A percentile compares a stretch with the other conserved stretches of the same genome.
These are phyloP conservation scores for Cynoglossus semilaevis DNA, from an alignment of 2,113 vertebrate species.

Conservation along the genomic window DNA sequence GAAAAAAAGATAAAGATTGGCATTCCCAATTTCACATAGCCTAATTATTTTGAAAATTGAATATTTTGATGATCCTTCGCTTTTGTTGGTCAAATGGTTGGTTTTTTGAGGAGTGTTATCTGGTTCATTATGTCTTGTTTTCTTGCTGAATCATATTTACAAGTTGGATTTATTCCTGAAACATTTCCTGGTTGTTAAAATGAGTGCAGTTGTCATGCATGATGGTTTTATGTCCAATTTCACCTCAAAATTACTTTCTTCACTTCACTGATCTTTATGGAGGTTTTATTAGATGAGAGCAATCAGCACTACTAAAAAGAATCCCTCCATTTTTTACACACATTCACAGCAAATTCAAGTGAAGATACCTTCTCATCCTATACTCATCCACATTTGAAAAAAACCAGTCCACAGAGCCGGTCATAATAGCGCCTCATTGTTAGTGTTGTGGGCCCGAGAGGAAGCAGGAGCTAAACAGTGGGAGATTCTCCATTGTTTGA, in stretches of 20 bases:
- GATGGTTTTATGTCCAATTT: neutral
- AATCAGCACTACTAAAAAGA: neutral
- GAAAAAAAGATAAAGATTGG: no score
- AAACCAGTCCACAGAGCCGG: constrained; percentile 26
- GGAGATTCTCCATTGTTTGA: constrained; percentile 69
- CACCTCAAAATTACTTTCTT: neutral
- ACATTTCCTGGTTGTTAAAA: constrained; percentile 1
- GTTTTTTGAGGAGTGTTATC: neutral
- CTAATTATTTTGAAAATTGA: no score
- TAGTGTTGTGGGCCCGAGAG: constrained; percentile 49
- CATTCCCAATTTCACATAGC: no score
- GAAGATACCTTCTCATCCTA: constrained; percentile 23
- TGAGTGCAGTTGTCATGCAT: neutral
- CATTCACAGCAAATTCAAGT: neutral
- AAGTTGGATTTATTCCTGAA: neutral
- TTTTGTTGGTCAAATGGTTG: neutral
- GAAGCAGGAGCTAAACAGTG: constrained; percentile 65
- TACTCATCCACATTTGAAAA: constrained; percentile 33
- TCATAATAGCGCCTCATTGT: constrained; percentile 64
- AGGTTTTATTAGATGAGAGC: constrained; percentile 17
- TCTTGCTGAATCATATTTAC: neutral
- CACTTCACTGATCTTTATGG: neutral
- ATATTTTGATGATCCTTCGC: neutral
- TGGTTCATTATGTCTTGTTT: neutral
- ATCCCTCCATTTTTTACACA: neutral